phyloP scores from a whole-genome alignment of 2,797 vertebrate genomes.

The Mus spretus region DNA sequence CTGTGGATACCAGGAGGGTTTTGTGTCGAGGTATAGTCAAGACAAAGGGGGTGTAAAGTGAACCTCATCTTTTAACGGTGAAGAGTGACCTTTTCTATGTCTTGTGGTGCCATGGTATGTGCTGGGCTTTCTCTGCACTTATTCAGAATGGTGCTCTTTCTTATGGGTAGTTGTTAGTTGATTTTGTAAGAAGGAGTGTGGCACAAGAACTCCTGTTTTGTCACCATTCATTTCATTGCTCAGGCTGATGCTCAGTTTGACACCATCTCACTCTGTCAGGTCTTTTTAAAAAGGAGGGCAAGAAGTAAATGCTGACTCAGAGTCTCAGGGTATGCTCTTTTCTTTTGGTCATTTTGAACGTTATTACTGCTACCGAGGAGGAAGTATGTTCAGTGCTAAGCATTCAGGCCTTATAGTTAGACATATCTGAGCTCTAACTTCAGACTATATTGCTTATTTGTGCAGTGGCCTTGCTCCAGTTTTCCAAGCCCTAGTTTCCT shows the following conservation, averaged over 20 bases:
- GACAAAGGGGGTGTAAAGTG: background rate
- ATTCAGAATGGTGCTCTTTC: background rate
- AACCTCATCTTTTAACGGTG: background rate
- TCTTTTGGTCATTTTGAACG: background rate
- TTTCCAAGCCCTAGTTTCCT: constrained; percentile 10
- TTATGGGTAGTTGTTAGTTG: background rate
- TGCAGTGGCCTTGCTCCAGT: background rate
- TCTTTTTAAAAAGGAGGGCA: background rate
- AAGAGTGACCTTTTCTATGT: background rate
- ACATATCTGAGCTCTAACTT: background rate
- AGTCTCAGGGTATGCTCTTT: background rate
- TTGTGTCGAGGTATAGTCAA: background rate
- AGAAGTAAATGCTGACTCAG: background rate
- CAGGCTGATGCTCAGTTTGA: background rate
- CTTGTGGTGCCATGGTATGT: background rate
- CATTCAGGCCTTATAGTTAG: background rate
- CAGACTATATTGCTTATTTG: background rate
- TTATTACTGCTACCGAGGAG: background rate
- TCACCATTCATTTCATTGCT: background rate
- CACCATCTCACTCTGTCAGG: background rate
- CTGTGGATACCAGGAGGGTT: background rate
- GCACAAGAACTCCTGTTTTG: background rate
- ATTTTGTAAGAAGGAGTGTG: background rate
- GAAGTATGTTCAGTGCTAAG: background rate
- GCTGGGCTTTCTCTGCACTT: background rate